These are phyloP conservation scores for Leuciscus idus DNA, from an alignment of 2,113 vertebrate species.

Conservation along the genomic window DNA sequence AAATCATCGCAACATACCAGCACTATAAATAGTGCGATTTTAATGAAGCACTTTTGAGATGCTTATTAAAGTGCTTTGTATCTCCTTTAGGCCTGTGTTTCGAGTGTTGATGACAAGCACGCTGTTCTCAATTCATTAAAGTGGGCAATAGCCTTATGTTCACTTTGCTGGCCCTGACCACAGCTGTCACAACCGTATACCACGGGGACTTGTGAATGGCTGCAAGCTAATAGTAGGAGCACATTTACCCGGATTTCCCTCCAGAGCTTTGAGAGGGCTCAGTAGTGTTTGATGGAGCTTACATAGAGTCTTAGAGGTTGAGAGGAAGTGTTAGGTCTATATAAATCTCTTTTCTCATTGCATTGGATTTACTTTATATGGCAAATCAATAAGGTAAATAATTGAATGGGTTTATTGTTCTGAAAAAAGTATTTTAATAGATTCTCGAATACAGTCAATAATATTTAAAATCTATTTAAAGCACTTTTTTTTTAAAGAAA, in stretches of 20 bases:
- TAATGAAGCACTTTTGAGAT: constrained; percentile 17
- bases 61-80: constrained; percentile 31
- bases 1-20: not conserved
- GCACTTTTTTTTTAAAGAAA: not conserved
- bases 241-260: constrained; percentile 27
- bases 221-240: constrained; percentile 25
- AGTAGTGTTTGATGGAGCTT: constrained; percentile 19
- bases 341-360: not conserved
- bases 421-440: not conserved
- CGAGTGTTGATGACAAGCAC: not conserved
- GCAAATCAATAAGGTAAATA: constrained; percentile 26
- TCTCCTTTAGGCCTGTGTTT: constrained; percentile 20
- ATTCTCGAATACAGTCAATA: not conserved
- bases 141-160: constrained; percentile 7
- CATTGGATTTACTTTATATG: constrained; percentile 7
- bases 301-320: constrained; percentile 3
- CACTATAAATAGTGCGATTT: constrained; percentile 11
- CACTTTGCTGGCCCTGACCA: constrained; percentile 2
- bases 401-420: constrained; percentile 8
- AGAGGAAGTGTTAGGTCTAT: not conserved
- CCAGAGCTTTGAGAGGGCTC: constrained; percentile 40
- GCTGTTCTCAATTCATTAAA: constrained; percentile 13
- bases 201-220: constrained; percentile 37
- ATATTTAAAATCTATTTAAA: not conserved
- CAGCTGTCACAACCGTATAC: constrained; percentile 24